Evolutionary conservation across 2,113 vertebrate genomes (phyloP), one percentile per base, ranked within the genome.

Genomic region (Xerus inauris): DNA sequence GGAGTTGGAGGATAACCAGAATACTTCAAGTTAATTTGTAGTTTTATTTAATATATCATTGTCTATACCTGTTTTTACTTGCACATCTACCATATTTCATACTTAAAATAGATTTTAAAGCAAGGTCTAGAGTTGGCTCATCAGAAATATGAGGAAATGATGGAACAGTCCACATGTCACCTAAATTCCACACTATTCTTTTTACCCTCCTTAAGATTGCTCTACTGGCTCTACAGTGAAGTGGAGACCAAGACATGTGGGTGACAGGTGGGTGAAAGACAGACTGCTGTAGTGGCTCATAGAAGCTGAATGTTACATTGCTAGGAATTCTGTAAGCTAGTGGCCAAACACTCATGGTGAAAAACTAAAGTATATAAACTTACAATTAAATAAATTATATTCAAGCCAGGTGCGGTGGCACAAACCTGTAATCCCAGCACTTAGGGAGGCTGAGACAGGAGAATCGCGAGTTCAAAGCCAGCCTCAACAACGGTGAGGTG

Each of bases 31-130:
- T 54, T 9, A 81, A 73, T 94, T 40, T 91, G 22, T 38, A 40
- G 17, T 81, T 64, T 67, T 59, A 67, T 67, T 32, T 93, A 38
- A 92, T 47, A 42, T 54, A 45, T 69, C 76, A 73, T 49, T 42
- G 45, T 64, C 38, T 81, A 11, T 72, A 75, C 8, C 57, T 93
- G 86, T 69, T 86, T 77, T 91, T 64, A 69, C 64, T 57, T 96
- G 57, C 9, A 30, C 3, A 26, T 67, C 7, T 91, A 22, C 24
- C n/a, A 22, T 49, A 79, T 73, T 92, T 95, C 59, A 62, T 87
- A 72, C 49, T 92, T 64, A 82, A 89, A 89, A 86, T 28, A 67
- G 26, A 69, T 64, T 91, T 79, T 89, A 89, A 67, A 81, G 64
- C 42, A 83, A 35, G 10, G 38, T 73, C 30, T 72, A 73, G 80